Conservation (phyloP, 2,113 vertebrate species). For the Rattus norvegicus region GRCr8 NC_086023.1:117852001-117852500, state of each 20-base stretch:
- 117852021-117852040: background rate
- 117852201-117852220: background rate
- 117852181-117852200: background rate
- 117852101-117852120: background rate
- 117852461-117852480: background rate
- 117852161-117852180: background rate
- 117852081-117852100: background rate
- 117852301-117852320: background rate
- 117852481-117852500: background rate
- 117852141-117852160: background rate
- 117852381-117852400: rapidly evolving
- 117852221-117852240: background rate
- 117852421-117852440: background rate
- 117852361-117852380: background rate
- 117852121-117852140: background rate
- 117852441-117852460: background rate
- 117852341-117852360: background rate
- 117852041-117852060: background rate
- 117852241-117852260: background rate
- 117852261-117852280: background rate
- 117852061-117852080: background rate
- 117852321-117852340: background rate
- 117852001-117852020: background rate
- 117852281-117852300: background rate
- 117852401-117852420: background rate